Conservation (phyloP, 2,113 vertebrate species). For the Bos indicus region DNA sequence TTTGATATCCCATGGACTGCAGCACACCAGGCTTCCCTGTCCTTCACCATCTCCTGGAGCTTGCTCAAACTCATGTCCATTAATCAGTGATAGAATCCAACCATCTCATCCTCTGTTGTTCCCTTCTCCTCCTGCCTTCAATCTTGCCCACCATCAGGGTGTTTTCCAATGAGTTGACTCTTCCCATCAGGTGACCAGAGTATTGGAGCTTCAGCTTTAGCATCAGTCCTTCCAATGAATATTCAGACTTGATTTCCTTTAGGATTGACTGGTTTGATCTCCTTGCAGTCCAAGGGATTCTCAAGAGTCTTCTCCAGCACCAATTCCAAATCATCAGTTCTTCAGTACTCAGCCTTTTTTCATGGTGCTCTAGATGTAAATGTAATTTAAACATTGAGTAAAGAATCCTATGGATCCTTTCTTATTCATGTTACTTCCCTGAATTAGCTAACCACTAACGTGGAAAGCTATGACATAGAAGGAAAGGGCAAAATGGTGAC, state of each 20-base stretch:
- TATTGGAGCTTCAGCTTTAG: background rate
- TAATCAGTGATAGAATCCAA: background rate
- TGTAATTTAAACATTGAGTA: background rate
- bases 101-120: background rate
- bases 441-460: background rate
- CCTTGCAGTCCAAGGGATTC: background rate
- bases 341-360: background rate
- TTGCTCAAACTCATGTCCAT: background rate
- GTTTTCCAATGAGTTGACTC: background rate
- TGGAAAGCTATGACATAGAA: background rate
- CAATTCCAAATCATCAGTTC: background rate
- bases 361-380: background rate
- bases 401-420: background rate
- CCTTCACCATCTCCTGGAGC: background rate
- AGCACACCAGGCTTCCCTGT: background rate
- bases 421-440: background rate
- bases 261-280: background rate
- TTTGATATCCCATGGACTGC: background rate
- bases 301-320: background rate
- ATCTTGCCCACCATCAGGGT: background rate
- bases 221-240: background rate
- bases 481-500: background rate
- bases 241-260: background rate
- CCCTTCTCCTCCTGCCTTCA: background rate
- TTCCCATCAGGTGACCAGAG: background rate